Base-by-base conservation (phyloP, 2,888 invertebrate genomes). In the Scaptomyza parva region DNA sequence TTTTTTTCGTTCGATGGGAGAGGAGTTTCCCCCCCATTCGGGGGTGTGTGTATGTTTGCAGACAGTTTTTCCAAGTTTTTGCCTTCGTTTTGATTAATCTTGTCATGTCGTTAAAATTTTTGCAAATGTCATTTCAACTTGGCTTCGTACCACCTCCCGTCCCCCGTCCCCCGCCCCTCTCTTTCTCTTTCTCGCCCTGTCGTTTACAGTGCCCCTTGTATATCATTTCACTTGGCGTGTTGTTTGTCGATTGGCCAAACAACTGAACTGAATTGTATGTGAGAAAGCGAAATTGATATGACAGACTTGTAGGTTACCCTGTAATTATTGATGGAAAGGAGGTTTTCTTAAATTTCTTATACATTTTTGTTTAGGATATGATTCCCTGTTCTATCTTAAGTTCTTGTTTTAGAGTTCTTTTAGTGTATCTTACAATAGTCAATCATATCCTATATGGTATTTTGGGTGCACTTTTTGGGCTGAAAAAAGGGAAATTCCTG, bases 71-170 rank as follows among this genome's bases (percentile, higher is more conserved):
- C 26, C 61, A 47, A 61, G 61, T 66, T 17, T 37, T 66, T 71
- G 61, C 71, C 76, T 76, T 69, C 70, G 70, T 84, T 84, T 83
- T 83, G 85, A 83, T 83, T 86, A 83, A 83, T 83, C 83, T 83
- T 79, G 70, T 78, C 82, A 70, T 86, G 85, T 86, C 85, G 87
- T 83, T 86, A 83, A 86, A 86, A 86, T 86, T 81, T 86, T 83
- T 78, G 83, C 83, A 81, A 83, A 85, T 83, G 82, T 81, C 87
- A 77, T 83, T 80, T 84, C 77, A 84, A 76, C 64, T 85, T 82
- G 78, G 52, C 71, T 71, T 82, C 64, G 75, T 62, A 52, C 48
- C 33, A 59, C 35, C 20, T 53, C 44, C 14, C 20, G 26, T 18
- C 26, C 18, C 12, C 6, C 9, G 22, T 20, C 8, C 0, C 18